Conservation (phyloP, 2,888 invertebrate genomes). For the Stenodera caucasica region DNA sequence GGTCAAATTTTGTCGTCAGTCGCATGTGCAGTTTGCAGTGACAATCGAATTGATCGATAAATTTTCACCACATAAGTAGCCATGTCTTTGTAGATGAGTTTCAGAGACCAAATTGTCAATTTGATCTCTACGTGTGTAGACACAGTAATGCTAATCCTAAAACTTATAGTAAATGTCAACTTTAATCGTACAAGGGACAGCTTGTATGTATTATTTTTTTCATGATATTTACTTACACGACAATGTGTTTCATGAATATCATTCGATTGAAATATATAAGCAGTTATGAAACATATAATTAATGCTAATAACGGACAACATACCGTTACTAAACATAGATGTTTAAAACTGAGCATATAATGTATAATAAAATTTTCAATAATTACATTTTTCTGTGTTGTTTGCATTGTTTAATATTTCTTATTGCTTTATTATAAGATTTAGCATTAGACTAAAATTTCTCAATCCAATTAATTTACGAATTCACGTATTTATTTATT, state of each 20-base stretch:
- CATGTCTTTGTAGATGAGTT: no score
- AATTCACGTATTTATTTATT: no score
- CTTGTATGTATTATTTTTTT: neutral
- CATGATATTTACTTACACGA: conserved; percentile 69
- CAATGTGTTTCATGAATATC: conserved; percentile 95
- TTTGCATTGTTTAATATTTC: conserved; percentile 1
- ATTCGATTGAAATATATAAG: conserved; percentile 88
- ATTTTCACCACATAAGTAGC: no score
- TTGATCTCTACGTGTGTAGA: no score
- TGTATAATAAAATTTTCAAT: conserved; percentile 60
- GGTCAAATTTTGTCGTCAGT: no score
- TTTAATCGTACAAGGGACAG: neutral
- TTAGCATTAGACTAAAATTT: no score
- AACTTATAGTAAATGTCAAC: neutral
- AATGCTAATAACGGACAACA: conserved; percentile 83
- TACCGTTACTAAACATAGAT: conserved; percentile 80
- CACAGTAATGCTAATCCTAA: no score
- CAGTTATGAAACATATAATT: conserved; percentile 84
- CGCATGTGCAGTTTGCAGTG: no score
- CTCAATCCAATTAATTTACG: no score
- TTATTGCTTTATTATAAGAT: no score
- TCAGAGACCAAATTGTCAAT: no score
- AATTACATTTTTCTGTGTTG: conserved; percentile 25
- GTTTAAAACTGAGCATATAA: conserved; percentile 73
- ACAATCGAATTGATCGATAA: no score